phyloP scores from a whole-genome alignment of 2,888 invertebrate species.

The Cryptocephalus moraei region DNA sequence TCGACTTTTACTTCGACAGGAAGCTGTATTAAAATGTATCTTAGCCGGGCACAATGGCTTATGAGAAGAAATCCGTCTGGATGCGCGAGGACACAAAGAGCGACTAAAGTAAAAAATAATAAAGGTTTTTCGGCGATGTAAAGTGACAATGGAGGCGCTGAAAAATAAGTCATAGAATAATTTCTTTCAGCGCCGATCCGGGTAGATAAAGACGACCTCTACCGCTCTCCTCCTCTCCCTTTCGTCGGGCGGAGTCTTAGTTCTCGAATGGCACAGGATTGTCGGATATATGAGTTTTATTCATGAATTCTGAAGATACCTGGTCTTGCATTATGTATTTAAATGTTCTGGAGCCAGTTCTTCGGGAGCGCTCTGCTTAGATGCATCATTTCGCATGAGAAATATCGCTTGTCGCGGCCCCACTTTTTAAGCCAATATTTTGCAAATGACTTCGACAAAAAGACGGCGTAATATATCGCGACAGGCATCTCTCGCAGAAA shows the following conservation, averaged over 20 bases:
- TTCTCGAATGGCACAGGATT: constrained; percentile 2
- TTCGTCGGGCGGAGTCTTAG: background rate
- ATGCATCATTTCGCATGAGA: constrained; percentile 15
- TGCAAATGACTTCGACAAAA: no score
- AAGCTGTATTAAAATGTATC: no score
- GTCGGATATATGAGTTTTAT: constrained; percentile 22
- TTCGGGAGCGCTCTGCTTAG: constrained; percentile 13
- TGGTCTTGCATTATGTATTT: constrained; percentile 33
- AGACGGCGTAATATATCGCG: no score
- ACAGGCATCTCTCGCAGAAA: no score
- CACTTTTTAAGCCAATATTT: no score
- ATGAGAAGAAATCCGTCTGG: no score
- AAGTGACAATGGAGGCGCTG: constrained; percentile 1
- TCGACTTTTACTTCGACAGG: no score
- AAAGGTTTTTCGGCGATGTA: no score
- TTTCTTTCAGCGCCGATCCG: background rate
- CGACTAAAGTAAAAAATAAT: no score
- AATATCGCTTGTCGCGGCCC: constrained; percentile 8
- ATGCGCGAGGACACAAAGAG: no score
- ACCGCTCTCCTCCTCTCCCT: no score
- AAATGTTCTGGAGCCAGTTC: constrained; percentile 27
- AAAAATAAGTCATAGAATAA: background rate
- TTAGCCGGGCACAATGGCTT: no score
- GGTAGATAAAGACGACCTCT: background rate
- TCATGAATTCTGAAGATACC: constrained; percentile 20